A percentile compares a stretch with the other conserved stretches of the same genome.
These are phyloP conservation scores for Zosterops lateralis DNA, from an alignment of 2,113 vertebrate genomes.

Conservation along the genomic window DNA sequence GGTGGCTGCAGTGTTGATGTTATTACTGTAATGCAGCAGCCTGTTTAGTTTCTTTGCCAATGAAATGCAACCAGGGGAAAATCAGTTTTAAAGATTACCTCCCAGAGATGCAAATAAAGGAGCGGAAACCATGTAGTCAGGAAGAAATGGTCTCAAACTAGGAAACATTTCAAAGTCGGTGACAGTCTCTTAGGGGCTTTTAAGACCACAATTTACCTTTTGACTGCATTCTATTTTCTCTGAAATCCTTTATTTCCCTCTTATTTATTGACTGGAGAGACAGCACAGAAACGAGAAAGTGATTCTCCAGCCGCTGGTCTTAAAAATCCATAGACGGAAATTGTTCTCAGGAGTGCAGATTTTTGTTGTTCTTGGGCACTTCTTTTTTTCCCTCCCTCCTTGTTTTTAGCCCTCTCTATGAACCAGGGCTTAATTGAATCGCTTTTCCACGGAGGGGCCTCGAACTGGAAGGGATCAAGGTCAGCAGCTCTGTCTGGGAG, in stretches of 20 bases:
- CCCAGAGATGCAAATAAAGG: conserved; percentile 57
- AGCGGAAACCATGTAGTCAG: conserved; percentile 24
- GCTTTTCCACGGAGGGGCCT: not conserved
- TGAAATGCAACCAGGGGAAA: conserved; percentile 68
- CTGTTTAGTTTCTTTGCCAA: conserved; percentile 68
- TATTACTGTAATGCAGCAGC: conserved; percentile 65
- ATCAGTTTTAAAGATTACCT: conserved; percentile 72
- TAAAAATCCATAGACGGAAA: conserved; percentile 73
- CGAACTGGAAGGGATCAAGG: not conserved
- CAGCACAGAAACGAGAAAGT: conserved; percentile 53
- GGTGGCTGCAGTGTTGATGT: conserved; percentile 64
- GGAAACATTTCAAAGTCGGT: conserved; percentile 59
- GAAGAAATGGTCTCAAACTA: conserved; percentile 54
- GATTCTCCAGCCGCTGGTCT: conserved; percentile 61
- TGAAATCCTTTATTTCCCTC: conserved; percentile 73
- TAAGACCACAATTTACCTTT: conserved; percentile 79
- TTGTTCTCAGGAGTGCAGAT: conserved; percentile 3
- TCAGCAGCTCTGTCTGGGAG: not conserved
- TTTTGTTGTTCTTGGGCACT: conserved; percentile 1
- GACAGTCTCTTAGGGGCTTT: conserved; percentile 73
- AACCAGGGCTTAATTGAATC: conserved; percentile 58
- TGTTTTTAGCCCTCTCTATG: conserved; percentile 23
- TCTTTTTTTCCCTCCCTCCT: not conserved
- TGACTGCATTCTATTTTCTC: conserved; percentile 75
- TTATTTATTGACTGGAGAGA: conserved; percentile 78